Conservation (phyloP, 2,113 vertebrate species). For the Chionomys nivalis region DNA sequence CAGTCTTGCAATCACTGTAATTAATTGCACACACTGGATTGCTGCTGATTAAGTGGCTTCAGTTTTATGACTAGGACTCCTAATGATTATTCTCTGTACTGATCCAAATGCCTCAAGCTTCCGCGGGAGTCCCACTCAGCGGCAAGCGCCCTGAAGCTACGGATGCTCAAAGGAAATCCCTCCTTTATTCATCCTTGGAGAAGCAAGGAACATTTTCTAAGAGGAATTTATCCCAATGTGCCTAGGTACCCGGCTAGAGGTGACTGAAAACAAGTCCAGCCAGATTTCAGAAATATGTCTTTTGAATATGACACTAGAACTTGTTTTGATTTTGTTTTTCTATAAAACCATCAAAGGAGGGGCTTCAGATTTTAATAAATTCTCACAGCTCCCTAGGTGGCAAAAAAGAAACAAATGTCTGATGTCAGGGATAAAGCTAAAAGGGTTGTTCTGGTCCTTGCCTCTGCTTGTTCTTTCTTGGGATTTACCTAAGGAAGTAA, state of each 20-base stretch:
- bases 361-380: background rate
- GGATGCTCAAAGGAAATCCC: background rate
- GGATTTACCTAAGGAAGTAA: background rate
- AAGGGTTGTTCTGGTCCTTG: background rate
- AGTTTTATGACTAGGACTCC: conserved; percentile 1
- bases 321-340: conserved; percentile 1
- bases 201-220: background rate
- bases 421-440: background rate
- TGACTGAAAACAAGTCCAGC: background rate
- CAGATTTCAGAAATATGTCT: background rate
- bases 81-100: background rate
- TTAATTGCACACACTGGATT: conserved; percentile 49
- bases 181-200: background rate
- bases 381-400: background rate
- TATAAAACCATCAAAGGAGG: background rate
- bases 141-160: background rate
- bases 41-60: conserved; percentile 55
- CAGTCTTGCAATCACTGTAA: conserved; percentile 24
- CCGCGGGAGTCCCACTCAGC: background rate
- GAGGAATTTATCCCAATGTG: background rate
- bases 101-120: conserved; percentile 4
- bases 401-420: background rate
- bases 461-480: background rate
- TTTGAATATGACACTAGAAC: background rate
- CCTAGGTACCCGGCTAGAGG: background rate